Evolutionary conservation across 2,888 invertebrate species (phyloP).

Genomic region (Sarcophaga caerulescens): DNA sequence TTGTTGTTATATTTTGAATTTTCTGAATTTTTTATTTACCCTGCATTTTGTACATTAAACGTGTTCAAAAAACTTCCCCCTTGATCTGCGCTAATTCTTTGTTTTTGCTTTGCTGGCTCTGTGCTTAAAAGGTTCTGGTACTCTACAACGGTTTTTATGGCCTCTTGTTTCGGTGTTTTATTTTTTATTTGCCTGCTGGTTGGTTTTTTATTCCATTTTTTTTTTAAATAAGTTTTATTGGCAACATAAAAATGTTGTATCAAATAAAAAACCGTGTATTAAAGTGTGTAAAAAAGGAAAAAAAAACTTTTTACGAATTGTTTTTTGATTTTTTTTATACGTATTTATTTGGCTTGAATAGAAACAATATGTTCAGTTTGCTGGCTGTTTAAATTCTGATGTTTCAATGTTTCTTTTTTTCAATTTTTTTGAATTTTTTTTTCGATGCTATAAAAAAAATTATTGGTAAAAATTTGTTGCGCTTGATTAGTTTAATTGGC

Average conservation of each 20-base stretch:
- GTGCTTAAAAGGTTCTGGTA: constrained; percentile 18
- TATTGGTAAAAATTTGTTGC: constrained; percentile 55
- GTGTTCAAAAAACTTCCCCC: neutral
- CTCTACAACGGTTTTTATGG: constrained; percentile 49
- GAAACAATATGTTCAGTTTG: constrained; percentile 28
- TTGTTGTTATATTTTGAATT: neutral
- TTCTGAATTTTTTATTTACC: neutral
- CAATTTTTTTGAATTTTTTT: neutral
- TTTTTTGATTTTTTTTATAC: constrained; percentile 52
- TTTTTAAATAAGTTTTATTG: constrained; percentile 56
- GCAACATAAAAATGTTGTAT: constrained; percentile 37
- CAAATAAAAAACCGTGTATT: constrained; percentile 42
- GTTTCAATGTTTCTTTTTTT: neutral
- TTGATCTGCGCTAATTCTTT: too few relatives aligned
- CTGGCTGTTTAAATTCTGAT: constrained; percentile 27
- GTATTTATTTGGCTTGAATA: constrained; percentile 36
- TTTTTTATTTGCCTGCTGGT: constrained; percentile 30
- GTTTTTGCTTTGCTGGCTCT: neutral
- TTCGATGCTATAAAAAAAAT: neutral
- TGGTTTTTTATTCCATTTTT: constrained; percentile 32
- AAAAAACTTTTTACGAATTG: constrained; percentile 47
- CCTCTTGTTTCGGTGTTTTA: constrained; percentile 60
- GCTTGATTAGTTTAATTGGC: constrained; percentile 67
- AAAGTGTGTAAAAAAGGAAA: constrained; percentile 6
- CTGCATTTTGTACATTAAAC: neutral